Percentiles rank a stretch among this genome's conserved stretches.
Evolutionary conservation across 2,113 vertebrate genomes (phyloP).

Genomic region (Seriola quinqueradiata): DNA sequence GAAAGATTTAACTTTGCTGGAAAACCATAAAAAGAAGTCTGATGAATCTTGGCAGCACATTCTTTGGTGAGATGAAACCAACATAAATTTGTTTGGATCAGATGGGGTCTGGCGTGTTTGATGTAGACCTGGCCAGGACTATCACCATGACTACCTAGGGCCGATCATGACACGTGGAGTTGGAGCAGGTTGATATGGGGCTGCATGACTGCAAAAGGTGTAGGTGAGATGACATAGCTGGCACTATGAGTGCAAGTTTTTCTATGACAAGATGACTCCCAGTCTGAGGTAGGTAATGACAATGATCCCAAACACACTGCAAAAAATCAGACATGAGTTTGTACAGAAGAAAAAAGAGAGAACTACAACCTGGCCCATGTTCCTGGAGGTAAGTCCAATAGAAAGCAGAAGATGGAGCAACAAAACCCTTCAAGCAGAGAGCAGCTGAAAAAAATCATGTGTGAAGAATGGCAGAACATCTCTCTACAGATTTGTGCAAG

Average conservation of each 20-base stretch:
- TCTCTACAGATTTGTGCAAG: not conserved
- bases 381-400: not conserved
- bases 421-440: not conserved
- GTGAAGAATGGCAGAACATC: no score
- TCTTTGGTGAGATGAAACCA: not conserved
- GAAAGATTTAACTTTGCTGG: no score
- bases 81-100: no score
- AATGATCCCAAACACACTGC: not conserved
- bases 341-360: not conserved
- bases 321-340: not conserved
- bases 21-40: no score
- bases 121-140: not conserved
- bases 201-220: not conserved
- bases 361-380: not conserved
- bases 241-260: no score
- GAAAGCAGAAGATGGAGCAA: not conserved
- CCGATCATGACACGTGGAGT: not conserved
- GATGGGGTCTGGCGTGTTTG: no score
- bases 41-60: not conserved
- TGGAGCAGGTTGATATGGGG: not conserved
- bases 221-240: not conserved
- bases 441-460: not conserved
- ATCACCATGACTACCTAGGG: not conserved
- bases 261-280: no score
- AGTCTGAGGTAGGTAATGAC: not conserved